Evolutionary conservation across 2,113 vertebrate species (phyloP), one percentile per base, ranked within the genome.

Genomic region (Lipophrys pholis): DNA sequence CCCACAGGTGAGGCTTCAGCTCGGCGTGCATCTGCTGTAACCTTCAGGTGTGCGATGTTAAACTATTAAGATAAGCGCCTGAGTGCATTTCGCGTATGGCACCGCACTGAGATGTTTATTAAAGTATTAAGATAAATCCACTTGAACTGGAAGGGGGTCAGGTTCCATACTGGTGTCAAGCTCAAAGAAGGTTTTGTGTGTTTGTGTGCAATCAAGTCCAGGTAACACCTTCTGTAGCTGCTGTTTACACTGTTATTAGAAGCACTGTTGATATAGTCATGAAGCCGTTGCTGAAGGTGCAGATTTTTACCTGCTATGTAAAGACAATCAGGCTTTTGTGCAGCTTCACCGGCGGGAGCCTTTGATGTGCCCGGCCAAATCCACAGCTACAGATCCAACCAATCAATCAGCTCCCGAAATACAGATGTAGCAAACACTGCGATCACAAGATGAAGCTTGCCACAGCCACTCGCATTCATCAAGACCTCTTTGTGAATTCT

Each of bases 1-100:
- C 82, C 98, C 98, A 60, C 98, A 99, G 97, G 98, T 99, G 90
- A 93, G 78, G 45, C 30, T 53, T 17, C 36, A 36, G 1, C 42
- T 11, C 16, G 0, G 38, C 11, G 14, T 16, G 7, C 36, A 16
- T 61, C 12, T 70, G 15, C 46, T 36, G 9, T n/a, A 45, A 58
- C 16, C 16, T 16, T 3, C 6, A 61, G 11, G n/a, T n/a, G n/a
- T n/a, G 21, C 21, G n/a, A 38, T 52, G 46, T 53, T 58, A 64
- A 72, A 57, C 38, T 57, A 52, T 82, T 68, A 60, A 43, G 17
- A 55, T 68, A 39, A 67, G 48, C 10, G 10, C 12, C 52, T 52
- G 11, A 39, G 0, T 62, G 21, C 14, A 61, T 58, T 6, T 35
- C 30, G 30, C 43, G 46, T 59, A 6, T 52, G 21, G 15, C 7